phyloP scores from a whole-genome alignment of 1,140 invertebrate species.

The Pectinophora gossypiella region DNA sequence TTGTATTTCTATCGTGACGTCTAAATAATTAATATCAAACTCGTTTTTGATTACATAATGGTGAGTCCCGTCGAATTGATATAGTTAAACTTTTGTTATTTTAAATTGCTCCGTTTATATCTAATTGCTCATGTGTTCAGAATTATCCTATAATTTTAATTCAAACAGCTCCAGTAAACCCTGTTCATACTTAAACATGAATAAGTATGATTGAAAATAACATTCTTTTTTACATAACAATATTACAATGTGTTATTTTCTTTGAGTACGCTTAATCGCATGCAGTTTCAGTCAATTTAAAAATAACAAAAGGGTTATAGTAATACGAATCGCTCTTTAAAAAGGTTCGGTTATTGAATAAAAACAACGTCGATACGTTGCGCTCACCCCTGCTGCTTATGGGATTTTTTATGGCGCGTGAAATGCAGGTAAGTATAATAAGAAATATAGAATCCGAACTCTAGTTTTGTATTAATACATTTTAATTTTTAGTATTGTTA shows the following conservation, averaged over 20 bases:
- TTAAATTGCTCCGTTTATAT: constrained; percentile 16
- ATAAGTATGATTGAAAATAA: not conserved
- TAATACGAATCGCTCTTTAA: constrained; percentile 53
- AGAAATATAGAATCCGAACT: constrained; percentile 39
- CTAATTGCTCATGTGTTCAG: not conserved
- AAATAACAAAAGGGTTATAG: constrained; percentile 54
- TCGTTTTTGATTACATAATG: constrained; percentile 54
- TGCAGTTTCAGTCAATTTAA: constrained; percentile 54
- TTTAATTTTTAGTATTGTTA: too few species aligned
- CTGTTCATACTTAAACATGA: not conserved
- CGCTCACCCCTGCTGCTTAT: constrained; percentile 46
- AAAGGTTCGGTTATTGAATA: constrained; percentile 59
- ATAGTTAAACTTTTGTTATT: constrained; percentile 15
- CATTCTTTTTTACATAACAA: not conserved
- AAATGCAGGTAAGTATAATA: constrained; percentile 59
- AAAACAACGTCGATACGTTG: constrained; percentile 51
- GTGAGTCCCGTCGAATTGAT: constrained; percentile 16
- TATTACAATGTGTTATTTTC: constrained; percentile 1
- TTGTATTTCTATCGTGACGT: constrained; percentile 45
- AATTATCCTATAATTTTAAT: not conserved
- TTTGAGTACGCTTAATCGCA: constrained; percentile 14
- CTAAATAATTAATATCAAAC: constrained; percentile 41
- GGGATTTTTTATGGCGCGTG: constrained; percentile 57
- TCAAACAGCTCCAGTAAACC: not conserved
- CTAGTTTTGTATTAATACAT: too few species aligned